Percentiles rank a stretch among this genome's conserved stretches.
phyloP scores from a whole-genome alignment of 92 coral and sea anemone species.

The Actinostola sp. region DNA sequence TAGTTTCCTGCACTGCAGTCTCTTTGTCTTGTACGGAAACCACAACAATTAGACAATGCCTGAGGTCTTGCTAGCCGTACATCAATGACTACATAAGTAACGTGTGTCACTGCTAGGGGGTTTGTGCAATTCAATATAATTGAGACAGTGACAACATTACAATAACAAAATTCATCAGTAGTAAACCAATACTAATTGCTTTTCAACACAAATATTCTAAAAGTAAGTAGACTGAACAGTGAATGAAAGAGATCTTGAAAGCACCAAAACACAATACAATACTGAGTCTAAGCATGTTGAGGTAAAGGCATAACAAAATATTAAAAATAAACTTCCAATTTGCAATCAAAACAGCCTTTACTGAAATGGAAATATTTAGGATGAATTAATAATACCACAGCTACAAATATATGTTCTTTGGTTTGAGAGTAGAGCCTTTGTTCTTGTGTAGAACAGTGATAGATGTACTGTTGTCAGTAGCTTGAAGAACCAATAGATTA shows the following conservation, averaged over 20 bases:
- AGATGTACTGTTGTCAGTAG: too few species aligned
- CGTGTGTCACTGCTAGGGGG: not conserved
- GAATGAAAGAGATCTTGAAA: too few species aligned
- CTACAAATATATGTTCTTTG: not conserved
- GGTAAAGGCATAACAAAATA: not conserved
- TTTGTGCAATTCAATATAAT: not conserved
- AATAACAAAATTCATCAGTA: too few species aligned
- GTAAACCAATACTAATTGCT: too few species aligned
- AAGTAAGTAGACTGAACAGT: too few species aligned
- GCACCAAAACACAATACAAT: too few species aligned
- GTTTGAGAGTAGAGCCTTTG: not conserved
- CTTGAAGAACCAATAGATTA: too few species aligned
- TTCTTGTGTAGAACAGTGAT: too few species aligned
- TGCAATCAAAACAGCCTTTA: not conserved
- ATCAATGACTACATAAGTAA: not conserved
- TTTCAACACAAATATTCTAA: too few species aligned
- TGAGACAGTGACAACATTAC: not conserved
- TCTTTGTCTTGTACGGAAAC: constrained; percentile 30
- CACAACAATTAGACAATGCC: constrained; percentile 30
- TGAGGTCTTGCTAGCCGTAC: constrained; percentile 17
- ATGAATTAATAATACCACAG: not conserved
- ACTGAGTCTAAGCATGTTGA: too few species aligned
- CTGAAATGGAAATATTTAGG: not conserved
- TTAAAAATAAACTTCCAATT: not conserved
- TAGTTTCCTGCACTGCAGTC: constrained; percentile 27